phyloP scores from a whole-genome alignment of 1,140 invertebrate species.

The Drosophila cardini region DNA sequence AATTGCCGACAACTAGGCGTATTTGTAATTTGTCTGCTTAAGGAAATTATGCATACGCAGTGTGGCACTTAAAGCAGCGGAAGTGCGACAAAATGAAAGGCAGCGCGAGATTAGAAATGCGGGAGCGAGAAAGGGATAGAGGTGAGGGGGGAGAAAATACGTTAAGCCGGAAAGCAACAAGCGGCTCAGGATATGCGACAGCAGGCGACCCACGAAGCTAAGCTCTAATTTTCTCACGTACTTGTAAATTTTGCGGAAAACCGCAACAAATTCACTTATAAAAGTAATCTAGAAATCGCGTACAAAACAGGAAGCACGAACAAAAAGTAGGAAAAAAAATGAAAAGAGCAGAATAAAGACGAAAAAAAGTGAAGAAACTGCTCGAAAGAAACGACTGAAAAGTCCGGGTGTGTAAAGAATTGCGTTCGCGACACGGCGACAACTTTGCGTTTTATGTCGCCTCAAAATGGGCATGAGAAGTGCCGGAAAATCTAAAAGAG shows the following conservation, averaged over 20 bases:
- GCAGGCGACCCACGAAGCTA: constrained; percentile 58
- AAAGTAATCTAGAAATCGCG: constrained; percentile 83
- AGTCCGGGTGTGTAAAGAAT: constrained; percentile 70
- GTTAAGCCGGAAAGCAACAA: constrained; percentile 62
- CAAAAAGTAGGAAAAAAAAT: constrained; percentile 19
- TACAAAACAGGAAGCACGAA: constrained; percentile 76
- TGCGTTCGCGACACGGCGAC: constrained; percentile 79
- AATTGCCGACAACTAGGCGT: constrained; percentile 45
- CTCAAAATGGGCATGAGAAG: constrained; percentile 25
- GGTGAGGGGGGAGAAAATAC: neutral
- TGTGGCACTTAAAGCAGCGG: constrained; percentile 36
- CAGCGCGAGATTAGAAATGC: neutral
- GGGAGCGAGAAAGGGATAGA: neutral
- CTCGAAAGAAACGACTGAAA: constrained; percentile 34
- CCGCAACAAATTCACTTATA: constrained; percentile 83
- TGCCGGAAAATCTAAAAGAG: neutral
- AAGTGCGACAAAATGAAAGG: constrained; percentile 21
- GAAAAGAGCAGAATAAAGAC: constrained; percentile 37
- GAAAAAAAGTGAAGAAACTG: constrained; percentile 31
- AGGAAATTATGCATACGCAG: constrained; percentile 65
- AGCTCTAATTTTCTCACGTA: constrained; percentile 83
- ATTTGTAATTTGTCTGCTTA: constrained; percentile 52
- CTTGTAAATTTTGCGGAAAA: constrained; percentile 84
- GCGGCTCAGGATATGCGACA: constrained; percentile 42
- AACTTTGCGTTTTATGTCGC: constrained; percentile 68